Evolutionary conservation across 2,797 vertebrate species (phyloP), one percentile per base, ranked within the genome.

Genomic region (Orientallactaga sibirica): DNA sequence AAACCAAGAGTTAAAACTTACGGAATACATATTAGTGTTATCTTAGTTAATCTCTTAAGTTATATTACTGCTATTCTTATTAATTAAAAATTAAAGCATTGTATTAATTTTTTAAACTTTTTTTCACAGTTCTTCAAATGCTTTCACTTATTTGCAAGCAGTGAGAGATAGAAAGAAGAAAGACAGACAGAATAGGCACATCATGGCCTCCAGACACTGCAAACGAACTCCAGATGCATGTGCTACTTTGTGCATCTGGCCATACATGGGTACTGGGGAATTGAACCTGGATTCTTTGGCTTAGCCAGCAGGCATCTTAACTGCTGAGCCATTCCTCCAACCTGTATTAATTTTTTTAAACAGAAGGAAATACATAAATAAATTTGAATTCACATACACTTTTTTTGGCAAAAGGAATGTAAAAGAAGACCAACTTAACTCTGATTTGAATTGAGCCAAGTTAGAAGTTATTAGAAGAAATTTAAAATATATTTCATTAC

Each of bases 401-500:
- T 95, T 91, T 86, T 48, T 48, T 82, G 68, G 20, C 61, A 82
- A 75, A 92, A 90, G 29, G 43, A 55, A 25, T 86, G 18, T 15
- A 43, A 24, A 88, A 7, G 55, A 43, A 88, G 4, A 10, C 22
- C 62, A 7, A 74, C 29, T 83, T 92, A 41, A 84, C 29, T 64
- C 90, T 43, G 37, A 3, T 86, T 91, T 58, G 48, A 2, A 64
- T 15, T 70, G 19, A 61, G 27, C 33, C 55, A 5, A 29, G 58
- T 82, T 88, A 81, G 33, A 74, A n/a, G 10, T 41, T 67, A 9
- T 77, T 84, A 29, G 19, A 94, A 77, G 71, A 90, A 4, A 41
- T 61, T 84, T 76, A 75, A 41, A 24, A 9, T 37, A 55, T 43
- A 0, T 68, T 67, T 71, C 37, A n/a, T 83, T 83, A 88, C 52